Conservation (phyloP, 1,140 invertebrate species). For the Psix sp. region DNA sequence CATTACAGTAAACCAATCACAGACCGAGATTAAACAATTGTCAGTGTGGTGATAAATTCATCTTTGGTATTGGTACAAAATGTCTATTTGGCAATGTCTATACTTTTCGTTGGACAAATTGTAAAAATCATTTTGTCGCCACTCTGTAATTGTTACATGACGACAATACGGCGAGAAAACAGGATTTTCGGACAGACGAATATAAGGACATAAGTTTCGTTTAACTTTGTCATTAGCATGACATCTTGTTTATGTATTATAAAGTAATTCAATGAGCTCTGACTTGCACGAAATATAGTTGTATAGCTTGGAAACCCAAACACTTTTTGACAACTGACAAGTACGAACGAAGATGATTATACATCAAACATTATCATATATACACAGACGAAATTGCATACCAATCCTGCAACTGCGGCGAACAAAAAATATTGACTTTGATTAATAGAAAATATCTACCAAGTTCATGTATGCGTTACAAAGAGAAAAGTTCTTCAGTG, state of each 20-base stretch:
- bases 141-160: slow-evolving; percentile 22
- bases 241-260: slow-evolving; percentile 66
- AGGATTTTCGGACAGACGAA: slow-evolving; percentile 4
- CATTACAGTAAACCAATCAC: neutral
- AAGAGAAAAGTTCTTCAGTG: too few species aligned
- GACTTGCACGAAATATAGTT: slow-evolving; percentile 70
- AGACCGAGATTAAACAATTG: neutral
- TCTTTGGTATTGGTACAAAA: neutral
- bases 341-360: slow-evolving; percentile 16
- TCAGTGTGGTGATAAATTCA: slow-evolving; percentile 16
- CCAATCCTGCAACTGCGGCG: too few species aligned
- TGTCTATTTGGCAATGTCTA: too few species aligned
- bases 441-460: neutral
- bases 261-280: slow-evolving; percentile 64
- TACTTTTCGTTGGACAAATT: neutral
- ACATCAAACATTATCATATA: slow-evolving; percentile 23
- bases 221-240: slow-evolving; percentile 66
- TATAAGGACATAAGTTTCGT: slow-evolving; percentile 63
- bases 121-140: slow-evolving; percentile 7
- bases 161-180: neutral
- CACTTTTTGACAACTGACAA: slow-evolving; percentile 31
- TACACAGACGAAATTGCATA: slow-evolving; percentile 41
- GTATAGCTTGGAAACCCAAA: slow-evolving; percentile 53
- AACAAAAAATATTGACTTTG: too few species aligned
- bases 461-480: too few species aligned